A percentile compares a stretch with the other conserved stretches of the same genome.
phyloP scores from a whole-genome alignment of 2,797 vertebrate species.

The Margarornis squamiger region DNA sequence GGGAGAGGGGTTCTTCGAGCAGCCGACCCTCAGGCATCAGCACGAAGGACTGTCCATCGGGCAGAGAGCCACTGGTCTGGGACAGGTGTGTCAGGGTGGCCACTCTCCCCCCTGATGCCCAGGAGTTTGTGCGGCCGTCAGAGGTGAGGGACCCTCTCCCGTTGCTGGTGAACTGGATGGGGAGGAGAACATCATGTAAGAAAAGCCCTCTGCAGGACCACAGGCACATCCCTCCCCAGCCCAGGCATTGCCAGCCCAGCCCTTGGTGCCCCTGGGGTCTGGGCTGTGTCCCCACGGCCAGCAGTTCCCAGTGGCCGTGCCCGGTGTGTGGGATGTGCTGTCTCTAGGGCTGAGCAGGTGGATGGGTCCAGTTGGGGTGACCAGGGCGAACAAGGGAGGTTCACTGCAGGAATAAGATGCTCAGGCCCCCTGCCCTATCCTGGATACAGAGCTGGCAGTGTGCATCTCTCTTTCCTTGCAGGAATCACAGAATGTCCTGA shows the following conservation, averaged over 20 bases:
- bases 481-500: background rate
- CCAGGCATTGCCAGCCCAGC: background rate
- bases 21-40: background rate
- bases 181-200: background rate
- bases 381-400: fast-evolving
- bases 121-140: constrained; percentile 64
- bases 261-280: background rate
- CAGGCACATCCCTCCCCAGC: background rate
- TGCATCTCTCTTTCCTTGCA: background rate
- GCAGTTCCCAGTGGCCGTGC: background rate
- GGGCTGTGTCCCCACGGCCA: background rate
- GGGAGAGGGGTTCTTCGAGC: constrained; percentile 73
- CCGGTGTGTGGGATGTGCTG: background rate
- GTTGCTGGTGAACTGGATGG: constrained; percentile 18
- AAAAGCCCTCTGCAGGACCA: fast-evolving
- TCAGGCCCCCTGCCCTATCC: too few species aligned
- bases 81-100: constrained; percentile 12
- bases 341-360: background rate
- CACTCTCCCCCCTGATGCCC: constrained; percentile 57
- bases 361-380: background rate
- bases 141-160: constrained; percentile 66
- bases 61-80: constrained; percentile 56
- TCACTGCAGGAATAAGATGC: background rate
- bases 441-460: background rate
- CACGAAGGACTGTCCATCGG: background rate